Evolutionary conservation across 2,113 vertebrate species (phyloP), one percentile per base, ranked within the genome.

Genomic region (Myotis davidii): DNA sequence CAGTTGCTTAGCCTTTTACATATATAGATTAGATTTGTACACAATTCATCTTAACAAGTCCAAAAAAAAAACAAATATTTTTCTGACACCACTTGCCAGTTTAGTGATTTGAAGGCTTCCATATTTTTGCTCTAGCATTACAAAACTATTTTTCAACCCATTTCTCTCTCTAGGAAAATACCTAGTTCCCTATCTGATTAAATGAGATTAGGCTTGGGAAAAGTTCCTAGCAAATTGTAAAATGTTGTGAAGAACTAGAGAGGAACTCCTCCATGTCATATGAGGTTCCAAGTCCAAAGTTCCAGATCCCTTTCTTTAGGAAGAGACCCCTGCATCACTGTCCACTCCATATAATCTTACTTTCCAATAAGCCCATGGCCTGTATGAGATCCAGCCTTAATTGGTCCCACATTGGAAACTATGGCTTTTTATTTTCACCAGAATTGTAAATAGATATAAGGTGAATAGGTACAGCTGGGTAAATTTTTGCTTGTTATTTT

Each of bases 401-500:
- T 39, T 61, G 25, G 20, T 10, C n/a, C 6, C 45, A 18, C 13
- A 18, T 23, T 39, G 37, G 18, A 86, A 54, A 73, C 4, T 3
- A 16, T 52, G 3, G 7, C 48, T 34, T 89, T 72, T 4, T 65
- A 77, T 77, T 61, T 88, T 84, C 67, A 73, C 12, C 5, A 54
- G 12, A 72, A 76, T 81, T 95, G 0, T 13, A 76, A 82, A 17
- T 70, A 50, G 7, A 76, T 76, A 56, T 54, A 56, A 73, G 48
- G 23, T 56, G 74, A 85, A n/a, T 59, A 70, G 20, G 56, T n/a
- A 81, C 0, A 64, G 9, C 23, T 82, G 21, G 50, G 16, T 83
- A 85, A 32, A 73, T 27, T 61, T 77, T 39, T 79, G 21, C 37
- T 81, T 90, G 37, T 88, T 54, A 25, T 90, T 92, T 93, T 91